Conservation (phyloP, 2,888 invertebrate genomes). For the Gortyna flavago region DNA sequence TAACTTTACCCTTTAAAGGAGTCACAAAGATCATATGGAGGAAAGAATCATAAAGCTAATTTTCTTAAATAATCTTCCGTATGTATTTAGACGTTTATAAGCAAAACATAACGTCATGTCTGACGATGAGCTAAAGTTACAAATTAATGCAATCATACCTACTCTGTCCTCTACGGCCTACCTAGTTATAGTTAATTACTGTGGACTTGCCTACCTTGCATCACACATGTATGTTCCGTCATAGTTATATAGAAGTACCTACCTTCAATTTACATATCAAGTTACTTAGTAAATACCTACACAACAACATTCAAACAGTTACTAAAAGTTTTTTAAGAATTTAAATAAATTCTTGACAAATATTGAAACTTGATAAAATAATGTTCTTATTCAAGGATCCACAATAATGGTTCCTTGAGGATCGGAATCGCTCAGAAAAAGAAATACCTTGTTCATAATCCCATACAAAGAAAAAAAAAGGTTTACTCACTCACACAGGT, state of each 20-base stretch:
- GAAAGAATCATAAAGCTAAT: background rate
- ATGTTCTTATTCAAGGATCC: slow-evolving; percentile 62
- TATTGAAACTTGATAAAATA: slow-evolving; percentile 63
- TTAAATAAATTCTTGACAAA: slow-evolving; percentile 47
- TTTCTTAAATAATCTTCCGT: background rate
- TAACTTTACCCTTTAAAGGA: background rate
- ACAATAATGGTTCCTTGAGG: slow-evolving; percentile 70
- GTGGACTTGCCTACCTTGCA: slow-evolving; percentile 13
- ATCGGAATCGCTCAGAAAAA: slow-evolving; percentile 78
- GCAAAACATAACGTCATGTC: background rate
- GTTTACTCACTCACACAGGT: slow-evolving; percentile 82
- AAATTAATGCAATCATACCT: slow-evolving; percentile 14
- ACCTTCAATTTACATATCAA: slow-evolving; percentile 25
- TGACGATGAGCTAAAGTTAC: slow-evolving; percentile 1
- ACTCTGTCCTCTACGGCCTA: slow-evolving; percentile 12
- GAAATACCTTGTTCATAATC: slow-evolving; percentile 86
- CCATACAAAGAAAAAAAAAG: slow-evolving; percentile 85
- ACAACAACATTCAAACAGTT: slow-evolving; percentile 45
- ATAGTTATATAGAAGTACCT: slow-evolving; percentile 19
- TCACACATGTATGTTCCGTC: slow-evolving; percentile 14
- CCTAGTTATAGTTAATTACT: slow-evolving; percentile 1
- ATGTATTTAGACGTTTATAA: background rate
- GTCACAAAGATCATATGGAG: background rate
- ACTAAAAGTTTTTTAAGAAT: slow-evolving; percentile 52
- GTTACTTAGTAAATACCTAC: slow-evolving; percentile 35